Base-by-base conservation (phyloP, 2,888 invertebrate species). In the Tetranychus piercei region DNA sequence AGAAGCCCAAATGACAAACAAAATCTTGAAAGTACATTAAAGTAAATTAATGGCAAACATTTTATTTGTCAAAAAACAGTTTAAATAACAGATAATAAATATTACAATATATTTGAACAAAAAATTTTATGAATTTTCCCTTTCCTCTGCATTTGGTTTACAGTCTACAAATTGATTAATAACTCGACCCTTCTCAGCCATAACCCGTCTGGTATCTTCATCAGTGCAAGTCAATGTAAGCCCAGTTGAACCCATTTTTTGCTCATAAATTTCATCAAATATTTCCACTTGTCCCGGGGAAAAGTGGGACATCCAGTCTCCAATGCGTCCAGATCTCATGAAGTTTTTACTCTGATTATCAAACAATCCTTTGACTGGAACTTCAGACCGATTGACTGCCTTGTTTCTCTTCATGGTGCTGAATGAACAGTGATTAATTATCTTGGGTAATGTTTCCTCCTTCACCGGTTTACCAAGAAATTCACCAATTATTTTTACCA, bases 401-500 rank as follows among this genome's bases (percentile, higher is more conserved):
- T 80, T 80, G 78, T 84, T 84, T 44, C 78, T 77, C 78, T 82
- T 82, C 84, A 84, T 84, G 55, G 79, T 80, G 44, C 80, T 79
- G 79, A 84, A 84, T 23, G 81, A 80, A 77, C 83, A 83, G 78
- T 82, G 82, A 18, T 79, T 74, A 11, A 79, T 80, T 11, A 84
- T 81, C 1, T 76, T 77, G 1, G 79, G 76, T 15, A 82, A 78
- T 73, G 81, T 79, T 0, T 82, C 81, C 0, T 84, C 83, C 0
- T 83, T 80, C 74, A 84, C 84, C 70, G 80, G 77, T n/a, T 78
- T 76, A 69, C 84, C 83, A 6, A 87, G 80, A 80, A 88, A 88
- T 20, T 82, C 78, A 75, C 85, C 84, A 18, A 87, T 82, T 8
- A 81, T 81, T 15, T 79, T 81, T 18, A 88, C 85, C 79, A 86